Evolutionary conservation across 2,888 invertebrate genomes (phyloP), one percentile per base, ranked within the genome.

Genomic region (Diloba caeruleocephala): DNA sequence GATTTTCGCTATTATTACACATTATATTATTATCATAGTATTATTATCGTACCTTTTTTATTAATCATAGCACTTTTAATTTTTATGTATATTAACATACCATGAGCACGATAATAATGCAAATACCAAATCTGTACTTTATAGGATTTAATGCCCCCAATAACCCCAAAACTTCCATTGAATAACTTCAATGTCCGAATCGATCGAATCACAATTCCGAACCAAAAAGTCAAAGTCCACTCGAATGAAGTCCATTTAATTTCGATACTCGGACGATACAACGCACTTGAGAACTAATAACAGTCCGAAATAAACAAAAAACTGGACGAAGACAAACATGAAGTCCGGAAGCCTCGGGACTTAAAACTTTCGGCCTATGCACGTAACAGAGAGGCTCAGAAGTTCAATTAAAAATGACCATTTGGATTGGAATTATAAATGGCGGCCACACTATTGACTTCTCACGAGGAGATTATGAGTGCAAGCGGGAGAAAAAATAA

Each of bases 291-390:
- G 29, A 53, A 39, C 55, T 62, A 68, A 68, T 71, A 66, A 68
- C 49, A 21, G 70, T 42, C 42, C 15, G 26, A 42, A 38, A 71
- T 67, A 67, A 67, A 62, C 67, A 48, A 66, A 71, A 71, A 67
- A 58, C 68, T 52, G 62, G 39, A 13, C 41, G 26, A 67, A 67
- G 19, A 67, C 41, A 68, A 71, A 68, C 54, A 67, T n/a, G n/a
- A n/a, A n/a, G 50, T 43, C 25, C 38, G 6, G 15, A 12, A 49
- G 37, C 37, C 41, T 38, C 19, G 37, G 29, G 53, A 63, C 56
- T 70, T 54, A 48, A 71, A 71, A 70, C 54, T 70, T 69, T 54
- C 17, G n/a, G 34, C 1, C 8, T 26, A 17, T 1, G 0, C 6
- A 7, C 10, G 1, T 28, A 26, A 8, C 2, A 3, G n/a, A n/a